These are phyloP conservation scores for Sylvietta virens DNA, from an alignment of 2,113 vertebrate species.

Conservation along the genomic window DNA sequence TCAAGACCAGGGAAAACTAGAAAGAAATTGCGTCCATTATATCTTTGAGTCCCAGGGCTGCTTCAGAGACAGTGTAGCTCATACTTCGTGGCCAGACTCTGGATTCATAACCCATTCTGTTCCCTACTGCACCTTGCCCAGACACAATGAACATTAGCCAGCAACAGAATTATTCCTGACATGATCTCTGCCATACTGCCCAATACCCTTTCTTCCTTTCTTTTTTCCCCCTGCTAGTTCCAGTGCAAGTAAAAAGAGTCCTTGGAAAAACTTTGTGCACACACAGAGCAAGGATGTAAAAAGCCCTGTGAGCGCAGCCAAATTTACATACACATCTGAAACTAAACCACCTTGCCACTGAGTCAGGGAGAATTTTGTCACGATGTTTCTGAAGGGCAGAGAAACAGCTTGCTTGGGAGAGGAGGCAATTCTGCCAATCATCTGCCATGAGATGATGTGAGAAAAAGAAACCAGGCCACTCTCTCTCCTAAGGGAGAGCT, in stretches of 20 bases:
- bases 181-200: background rate
- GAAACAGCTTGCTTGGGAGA: background rate
- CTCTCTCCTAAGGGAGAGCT: constrained; percentile 1
- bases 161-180: background rate
- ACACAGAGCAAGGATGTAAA: background rate
- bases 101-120: background rate
- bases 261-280: background rate
- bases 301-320: background rate
- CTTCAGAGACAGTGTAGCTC: background rate
- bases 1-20: background rate
- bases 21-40: background rate
- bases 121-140: background rate
- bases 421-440: background rate
- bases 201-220: background rate
- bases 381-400: constrained; percentile 11
- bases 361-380: background rate
- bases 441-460: background rate
- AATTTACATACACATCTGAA: background rate
- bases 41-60: background rate
- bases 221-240: background rate
- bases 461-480: constrained; percentile 35
- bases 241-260: background rate
- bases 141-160: accelerated
- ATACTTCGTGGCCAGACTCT: background rate
- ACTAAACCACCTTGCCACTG: background rate